These are phyloP conservation scores for Drosophila bunnanda DNA, from an alignment of 2,888 invertebrate genomes.

Conservation along the genomic window DNA sequence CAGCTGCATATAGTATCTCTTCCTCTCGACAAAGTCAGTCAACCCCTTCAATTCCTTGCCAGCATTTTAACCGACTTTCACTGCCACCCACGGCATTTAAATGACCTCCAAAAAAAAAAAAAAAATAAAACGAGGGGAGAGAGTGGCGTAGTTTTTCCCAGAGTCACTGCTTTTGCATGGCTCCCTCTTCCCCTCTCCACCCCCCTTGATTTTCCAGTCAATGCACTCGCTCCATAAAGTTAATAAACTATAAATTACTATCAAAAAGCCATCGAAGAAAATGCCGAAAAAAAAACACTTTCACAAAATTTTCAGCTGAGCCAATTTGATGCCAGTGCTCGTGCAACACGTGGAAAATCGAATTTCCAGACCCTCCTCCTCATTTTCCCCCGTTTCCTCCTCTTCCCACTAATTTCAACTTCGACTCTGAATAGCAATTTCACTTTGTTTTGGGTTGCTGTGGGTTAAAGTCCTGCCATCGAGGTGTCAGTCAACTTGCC, in stretches of 20 bases:
- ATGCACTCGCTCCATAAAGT: constrained; percentile 76
- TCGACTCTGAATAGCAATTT: constrained; percentile 65
- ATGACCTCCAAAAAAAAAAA: constrained; percentile 68
- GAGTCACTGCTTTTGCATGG: constrained; percentile 1
- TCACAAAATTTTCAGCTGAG: constrained; percentile 64
- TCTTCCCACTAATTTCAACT: constrained; percentile 45
- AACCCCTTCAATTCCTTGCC: constrained; percentile 38
- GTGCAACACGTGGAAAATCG: constrained; percentile 75
- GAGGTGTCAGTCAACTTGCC: constrained; percentile 81
- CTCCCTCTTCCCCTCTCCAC: not conserved
- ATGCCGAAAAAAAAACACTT: constrained; percentile 73
- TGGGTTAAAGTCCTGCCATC: constrained; percentile 80
- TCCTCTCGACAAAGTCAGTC: constrained; percentile 37
- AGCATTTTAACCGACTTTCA: constrained; percentile 62
- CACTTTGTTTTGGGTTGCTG: constrained; percentile 66
- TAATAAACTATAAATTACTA: constrained; percentile 79
- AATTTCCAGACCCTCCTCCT: not conserved
- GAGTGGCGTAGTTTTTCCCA: constrained; percentile 25
- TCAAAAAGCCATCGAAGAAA: constrained; percentile 49
- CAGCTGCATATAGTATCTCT: not conserved
- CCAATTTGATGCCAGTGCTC: constrained; percentile 57
- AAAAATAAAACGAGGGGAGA: not conserved
- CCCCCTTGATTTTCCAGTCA: constrained; percentile 62
- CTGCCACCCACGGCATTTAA: constrained; percentile 72
- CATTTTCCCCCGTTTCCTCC: constrained; percentile 19